Conservation (phyloP, 2,113 vertebrate genomes). For the Ondatra zibethicus region DNA sequence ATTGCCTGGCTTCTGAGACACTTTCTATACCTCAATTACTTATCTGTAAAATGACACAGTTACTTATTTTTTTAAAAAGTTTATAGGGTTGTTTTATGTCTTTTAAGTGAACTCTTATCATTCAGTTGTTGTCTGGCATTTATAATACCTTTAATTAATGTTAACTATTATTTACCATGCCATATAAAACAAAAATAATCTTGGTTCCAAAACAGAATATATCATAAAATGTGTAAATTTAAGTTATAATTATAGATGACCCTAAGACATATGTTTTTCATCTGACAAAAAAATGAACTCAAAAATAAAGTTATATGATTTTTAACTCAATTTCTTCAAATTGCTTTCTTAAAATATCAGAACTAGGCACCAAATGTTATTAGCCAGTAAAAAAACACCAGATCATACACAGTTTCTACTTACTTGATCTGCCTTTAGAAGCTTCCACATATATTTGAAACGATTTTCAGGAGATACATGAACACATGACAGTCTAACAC, state of each 20-base stretch:
- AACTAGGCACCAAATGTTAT: slow-evolving; percentile 18
- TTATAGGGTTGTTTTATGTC: not conserved
- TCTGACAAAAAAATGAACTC: slow-evolving; percentile 2
- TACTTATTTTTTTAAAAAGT: not conserved
- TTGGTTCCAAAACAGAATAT: slow-evolving; percentile 45
- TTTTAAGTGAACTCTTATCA: slow-evolving; percentile 41
- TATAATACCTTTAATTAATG: slow-evolving; percentile 55
- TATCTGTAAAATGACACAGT: slow-evolving; percentile 28
- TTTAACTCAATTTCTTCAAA: slow-evolving; percentile 60
- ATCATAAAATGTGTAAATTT: slow-evolving; percentile 62
- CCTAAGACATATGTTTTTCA: slow-evolving; percentile 30
- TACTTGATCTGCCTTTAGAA: slow-evolving; percentile 80
- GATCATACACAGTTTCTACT: slow-evolving; percentile 68
- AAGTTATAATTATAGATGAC: slow-evolving; percentile 52
- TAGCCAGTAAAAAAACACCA: slow-evolving; percentile 9
- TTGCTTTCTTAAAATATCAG: not conserved
- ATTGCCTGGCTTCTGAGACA: not conserved
- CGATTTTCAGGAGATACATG: slow-evolving; percentile 79
- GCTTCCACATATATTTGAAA: slow-evolving; percentile 83
- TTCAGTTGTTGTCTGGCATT: not conserved
- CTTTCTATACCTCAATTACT: slow-evolving; percentile 29
- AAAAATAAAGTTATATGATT: not conserved
- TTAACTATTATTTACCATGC: slow-evolving; percentile 31
- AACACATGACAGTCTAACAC: slow-evolving; percentile 78
- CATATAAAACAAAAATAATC: slow-evolving; percentile 23